Evolutionary conservation across 2,797 vertebrate genomes (phyloP).

Genomic region (Scarus forsteni): DNA sequence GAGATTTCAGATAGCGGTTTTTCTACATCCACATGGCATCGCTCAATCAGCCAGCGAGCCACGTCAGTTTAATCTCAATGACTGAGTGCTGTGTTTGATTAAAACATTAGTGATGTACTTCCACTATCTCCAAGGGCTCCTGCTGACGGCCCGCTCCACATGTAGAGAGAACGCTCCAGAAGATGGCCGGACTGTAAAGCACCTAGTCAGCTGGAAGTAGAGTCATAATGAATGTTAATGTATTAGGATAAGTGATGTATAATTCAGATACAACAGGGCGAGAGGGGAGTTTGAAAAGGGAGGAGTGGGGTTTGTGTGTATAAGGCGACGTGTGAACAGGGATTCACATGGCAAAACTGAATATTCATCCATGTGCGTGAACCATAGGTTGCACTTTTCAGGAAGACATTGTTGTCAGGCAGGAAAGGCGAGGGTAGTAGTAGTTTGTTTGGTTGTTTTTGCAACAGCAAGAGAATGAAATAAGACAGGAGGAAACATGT

Average conservation of each 20-base stretch:
- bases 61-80: constrained; percentile 63
- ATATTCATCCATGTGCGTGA: constrained; percentile 74
- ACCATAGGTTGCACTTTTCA: constrained; percentile 53
- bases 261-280: constrained; percentile 71
- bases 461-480: too few species aligned
- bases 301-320: constrained; percentile 48
- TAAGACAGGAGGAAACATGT: too few species aligned
- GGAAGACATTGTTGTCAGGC: constrained; percentile 28
- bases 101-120: constrained; percentile 68
- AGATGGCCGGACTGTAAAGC: constrained; percentile 73
- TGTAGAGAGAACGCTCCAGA: constrained; percentile 55
- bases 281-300: constrained; percentile 19
- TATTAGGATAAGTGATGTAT: constrained; percentile 83
- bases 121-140: constrained; percentile 58
- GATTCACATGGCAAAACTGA: constrained; percentile 69
- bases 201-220: constrained; percentile 78
- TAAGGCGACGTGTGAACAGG: constrained; percentile 63
- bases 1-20: constrained; percentile 28
- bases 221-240: constrained; percentile 85
- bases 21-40: constrained; percentile 25
- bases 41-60: constrained; percentile 55
- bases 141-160: constrained; percentile 56
- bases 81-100: constrained; percentile 70
- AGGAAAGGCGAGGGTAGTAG: constrained; percentile 3
- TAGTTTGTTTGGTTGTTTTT: too few species aligned